Base-by-base conservation (phyloP, 2,797 vertebrate species). In the Phoeniculus purpureus region DNA sequence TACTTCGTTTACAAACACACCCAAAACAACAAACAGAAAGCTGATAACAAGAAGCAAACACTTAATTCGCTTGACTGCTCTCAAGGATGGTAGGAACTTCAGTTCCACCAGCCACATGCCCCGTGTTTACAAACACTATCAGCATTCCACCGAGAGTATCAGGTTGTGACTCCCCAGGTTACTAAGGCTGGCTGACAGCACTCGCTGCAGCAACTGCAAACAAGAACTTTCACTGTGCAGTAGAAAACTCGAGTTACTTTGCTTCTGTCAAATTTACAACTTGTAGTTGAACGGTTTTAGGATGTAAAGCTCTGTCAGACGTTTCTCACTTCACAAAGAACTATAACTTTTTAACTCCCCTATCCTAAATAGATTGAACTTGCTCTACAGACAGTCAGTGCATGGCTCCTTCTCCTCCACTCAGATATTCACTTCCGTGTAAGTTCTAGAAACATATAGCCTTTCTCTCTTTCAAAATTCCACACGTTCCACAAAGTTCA, bases 131-230 rank as follows among this genome's bases (percentile, higher is more conserved):
- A 43, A 48, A 52, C 17, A 48, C 6, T 2, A 56, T 4, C 31
- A 68, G 14, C 1, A 0, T 60, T 82, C 26, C 1, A 6, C 55
- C 40, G 19, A 4, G 31, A 10, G 15, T 22, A 52, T 0, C 5
- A 3, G 27, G 6, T 32, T 92, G 59, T 78, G 23, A 75, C 20
- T 27, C 56, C 4, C 3, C 55, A 62, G 32, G 15, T 2, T 65
- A 25, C 70, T 73, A 82, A 55, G 4, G 2, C 34, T 77, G 66
- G 45, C 15, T 25, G 31, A 67, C 32, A 40, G 12, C 12, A 6
- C 10, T 70, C 10, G 15, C 27, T 3, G 2, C 26, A 78, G 26
- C n/a, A 60, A n/a, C 6, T 12, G 14, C 20, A 83, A 86, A 48
- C 15, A 64, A 43, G n/a, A 58, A 58, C 71, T 88, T 76, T 60